phyloP scores from a whole-genome alignment of 2,113 vertebrate genomes.

The Nothocercus nigrocapillus region DNA sequence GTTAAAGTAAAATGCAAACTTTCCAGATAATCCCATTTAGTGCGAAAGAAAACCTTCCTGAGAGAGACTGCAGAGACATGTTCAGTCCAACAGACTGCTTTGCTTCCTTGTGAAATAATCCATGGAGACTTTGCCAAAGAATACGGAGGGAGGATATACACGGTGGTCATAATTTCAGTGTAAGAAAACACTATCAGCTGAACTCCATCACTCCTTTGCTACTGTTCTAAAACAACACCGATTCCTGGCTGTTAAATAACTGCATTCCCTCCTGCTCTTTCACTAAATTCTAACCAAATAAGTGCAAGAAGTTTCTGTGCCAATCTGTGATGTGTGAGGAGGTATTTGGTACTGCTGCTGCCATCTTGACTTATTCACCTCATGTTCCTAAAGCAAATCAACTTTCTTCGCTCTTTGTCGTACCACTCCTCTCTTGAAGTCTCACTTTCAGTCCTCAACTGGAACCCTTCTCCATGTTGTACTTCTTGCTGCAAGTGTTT shows the following conservation, averaged over 20 bases:
- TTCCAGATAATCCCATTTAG: neutral
- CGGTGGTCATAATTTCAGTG: neutral
- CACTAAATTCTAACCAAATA: neutral
- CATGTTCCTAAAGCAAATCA: neutral
- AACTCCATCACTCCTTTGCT: neutral
- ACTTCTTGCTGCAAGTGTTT: constrained; percentile 37
- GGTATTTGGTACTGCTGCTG: neutral
- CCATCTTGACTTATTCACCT: neutral
- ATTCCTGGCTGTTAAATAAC: neutral
- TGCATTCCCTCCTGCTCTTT: neutral
- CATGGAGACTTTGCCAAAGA: neutral
- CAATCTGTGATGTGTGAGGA: neutral
- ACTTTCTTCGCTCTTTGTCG: neutral
- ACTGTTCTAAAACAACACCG: constrained; percentile 3
- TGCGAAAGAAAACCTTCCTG: neutral
- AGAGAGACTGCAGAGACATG: neutral
- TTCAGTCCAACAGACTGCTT: neutral
- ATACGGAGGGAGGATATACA: neutral
- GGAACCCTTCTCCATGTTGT: neutral
- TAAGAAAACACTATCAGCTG: neutral
- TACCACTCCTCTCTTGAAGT: neutral
- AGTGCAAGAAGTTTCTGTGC: neutral
- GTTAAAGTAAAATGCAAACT: neutral
- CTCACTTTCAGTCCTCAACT: neutral
- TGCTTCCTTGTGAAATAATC: neutral